Evolutionary conservation across 2,113 vertebrate genomes (phyloP).

Genomic region (Ascaphus truei): DNA sequence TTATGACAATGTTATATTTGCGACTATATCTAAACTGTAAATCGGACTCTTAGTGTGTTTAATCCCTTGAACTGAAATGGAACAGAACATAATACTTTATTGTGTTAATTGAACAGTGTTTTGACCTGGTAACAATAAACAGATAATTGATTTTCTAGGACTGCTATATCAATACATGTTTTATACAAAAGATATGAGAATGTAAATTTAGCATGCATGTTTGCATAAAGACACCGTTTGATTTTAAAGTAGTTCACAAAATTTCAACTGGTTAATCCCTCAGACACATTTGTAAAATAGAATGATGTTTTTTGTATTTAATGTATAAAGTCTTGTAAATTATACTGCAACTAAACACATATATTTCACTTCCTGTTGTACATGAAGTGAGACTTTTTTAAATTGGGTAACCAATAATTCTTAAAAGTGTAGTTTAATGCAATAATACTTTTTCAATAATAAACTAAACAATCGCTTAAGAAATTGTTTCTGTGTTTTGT

Average conservation of each 20-base stretch:
- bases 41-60: no score
- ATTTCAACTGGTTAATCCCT: slow-evolving; percentile 48
- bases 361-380: slow-evolving; percentile 60
- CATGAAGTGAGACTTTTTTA: slow-evolving; percentile 61
- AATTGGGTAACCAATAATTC: slow-evolving; percentile 57
- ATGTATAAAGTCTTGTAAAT: slow-evolving; percentile 65
- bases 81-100: no score
- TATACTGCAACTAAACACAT: slow-evolving; percentile 65
- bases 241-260: slow-evolving; percentile 51
- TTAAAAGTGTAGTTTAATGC: slow-evolving; percentile 72
- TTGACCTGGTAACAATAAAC: no score
- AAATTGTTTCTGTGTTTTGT: slow-evolving; percentile 62
- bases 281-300: slow-evolving; percentile 48
- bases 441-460: slow-evolving; percentile 75
- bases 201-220: slow-evolving; percentile 43
- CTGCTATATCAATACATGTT: neutral
- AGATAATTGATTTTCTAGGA: no score
- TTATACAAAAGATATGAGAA: slow-evolving; percentile 40
- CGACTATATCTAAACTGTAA: no score
- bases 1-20: no score
- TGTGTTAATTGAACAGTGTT: no score
- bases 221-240: slow-evolving; percentile 43
- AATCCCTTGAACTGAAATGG: no score
- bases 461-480: slow-evolving; percentile 54
- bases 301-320: slow-evolving; percentile 58